Conservation (phyloP, 2,797 vertebrate genomes). For the Petrocephalus schoutedeni region DNA sequence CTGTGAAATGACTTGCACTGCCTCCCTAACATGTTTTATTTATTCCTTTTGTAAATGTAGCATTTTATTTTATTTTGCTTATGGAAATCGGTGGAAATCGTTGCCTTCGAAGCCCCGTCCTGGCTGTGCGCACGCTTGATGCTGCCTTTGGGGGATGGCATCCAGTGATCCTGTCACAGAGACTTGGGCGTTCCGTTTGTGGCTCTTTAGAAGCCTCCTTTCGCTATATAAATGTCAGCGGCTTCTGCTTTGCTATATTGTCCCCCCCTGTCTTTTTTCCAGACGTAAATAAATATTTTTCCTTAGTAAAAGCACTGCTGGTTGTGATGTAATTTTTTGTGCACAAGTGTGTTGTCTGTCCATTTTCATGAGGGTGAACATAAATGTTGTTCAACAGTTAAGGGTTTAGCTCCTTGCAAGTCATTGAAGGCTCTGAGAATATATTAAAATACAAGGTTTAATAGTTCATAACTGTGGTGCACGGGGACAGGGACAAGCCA, state of each 20-base stretch:
- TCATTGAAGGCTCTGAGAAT: background rate
- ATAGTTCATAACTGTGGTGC: background rate
- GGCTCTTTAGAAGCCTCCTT: slow-evolving; percentile 12
- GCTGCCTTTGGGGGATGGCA: background rate
- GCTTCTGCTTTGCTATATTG: slow-evolving; percentile 34
- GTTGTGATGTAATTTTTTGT: background rate
- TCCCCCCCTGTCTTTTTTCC: slow-evolving; percentile 36
- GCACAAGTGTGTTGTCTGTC: background rate
- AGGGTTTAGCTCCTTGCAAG: background rate
- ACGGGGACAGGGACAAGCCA: background rate
- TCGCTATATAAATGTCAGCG: slow-evolving; percentile 17
- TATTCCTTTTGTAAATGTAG: slow-evolving; percentile 34
- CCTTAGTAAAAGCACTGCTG: slow-evolving; percentile 56
- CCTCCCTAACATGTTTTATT: slow-evolving; percentile 23
- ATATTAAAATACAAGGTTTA: background rate
- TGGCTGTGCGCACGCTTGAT: background rate
- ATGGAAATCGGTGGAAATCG: background rate
- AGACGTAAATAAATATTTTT: slow-evolving; percentile 66
- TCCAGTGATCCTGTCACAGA: background rate
- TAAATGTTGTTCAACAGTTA: background rate
- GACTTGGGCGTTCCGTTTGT: slow-evolving; percentile 3
- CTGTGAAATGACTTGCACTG: slow-evolving; percentile 28
- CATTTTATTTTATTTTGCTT: slow-evolving; percentile 21
- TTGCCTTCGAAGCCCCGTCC: background rate
- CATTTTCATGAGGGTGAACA: background rate